These are phyloP conservation scores for Seriola quinqueradiata DNA, from an alignment of 2,113 vertebrate species.

Conservation along the genomic window DNA sequence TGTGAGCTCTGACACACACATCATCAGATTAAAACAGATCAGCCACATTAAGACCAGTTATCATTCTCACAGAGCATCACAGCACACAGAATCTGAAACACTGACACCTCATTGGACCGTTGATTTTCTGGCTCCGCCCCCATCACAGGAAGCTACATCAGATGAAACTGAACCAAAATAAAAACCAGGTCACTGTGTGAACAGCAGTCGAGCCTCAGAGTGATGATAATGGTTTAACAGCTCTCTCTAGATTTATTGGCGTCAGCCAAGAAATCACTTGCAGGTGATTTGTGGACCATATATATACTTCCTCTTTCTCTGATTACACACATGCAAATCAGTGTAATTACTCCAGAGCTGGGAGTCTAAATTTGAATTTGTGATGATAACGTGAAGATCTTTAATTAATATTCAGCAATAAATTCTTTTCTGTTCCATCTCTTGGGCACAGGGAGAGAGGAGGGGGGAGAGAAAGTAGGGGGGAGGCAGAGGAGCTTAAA, in stretches of 20 bases:
- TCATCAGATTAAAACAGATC: too few relatives aligned
- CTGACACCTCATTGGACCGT: not conserved
- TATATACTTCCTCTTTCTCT: constrained; percentile 16
- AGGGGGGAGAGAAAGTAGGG: not conserved
- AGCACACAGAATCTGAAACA: not conserved
- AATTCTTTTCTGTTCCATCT: constrained; percentile 32
- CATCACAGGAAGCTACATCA: not conserved
- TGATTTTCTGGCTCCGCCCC: not conserved
- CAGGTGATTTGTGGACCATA: constrained; percentile 6
- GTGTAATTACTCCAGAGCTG: constrained; percentile 5
- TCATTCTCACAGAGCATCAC: too few relatives aligned
- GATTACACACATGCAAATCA: constrained; percentile 42
- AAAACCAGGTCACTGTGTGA: not conserved
- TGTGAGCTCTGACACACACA: too few relatives aligned
- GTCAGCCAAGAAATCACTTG: not conserved
- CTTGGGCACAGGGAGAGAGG: not conserved
- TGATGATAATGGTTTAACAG: not conserved
- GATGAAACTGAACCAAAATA: not conserved
- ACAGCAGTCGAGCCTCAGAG: not conserved
- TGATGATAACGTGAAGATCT: constrained; percentile 24
- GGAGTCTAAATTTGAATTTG: constrained; percentile 38
- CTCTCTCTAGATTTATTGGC: constrained; percentile 3
- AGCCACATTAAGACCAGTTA: too few relatives aligned
- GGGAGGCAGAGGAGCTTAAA: constrained; percentile 10
- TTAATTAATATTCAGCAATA: constrained; percentile 48